Evolutionary conservation across 37 sponge, comb jelly and placozoan genomes (phyloP), one percentile per base, ranked within the genome.

Genomic region (Beroe forskalii): DNA sequence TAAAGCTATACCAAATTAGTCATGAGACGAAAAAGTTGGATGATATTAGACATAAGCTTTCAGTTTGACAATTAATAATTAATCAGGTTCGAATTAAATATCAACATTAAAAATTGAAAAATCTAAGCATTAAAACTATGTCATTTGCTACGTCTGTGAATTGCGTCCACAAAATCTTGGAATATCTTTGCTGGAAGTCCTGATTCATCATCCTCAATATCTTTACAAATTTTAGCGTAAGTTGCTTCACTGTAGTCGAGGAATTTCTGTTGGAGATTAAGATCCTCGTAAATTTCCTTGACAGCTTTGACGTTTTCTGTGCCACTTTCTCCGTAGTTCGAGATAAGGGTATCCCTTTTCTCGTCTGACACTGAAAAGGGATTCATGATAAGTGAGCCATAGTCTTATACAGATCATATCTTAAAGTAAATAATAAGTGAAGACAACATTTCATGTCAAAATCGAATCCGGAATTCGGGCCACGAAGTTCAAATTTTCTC

Each of bases 261-360:
- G 76, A 92, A 97, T 44, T 92, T 90, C 42, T 93, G 41, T 40
- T 94, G 64, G 40, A 97, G 63, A 9, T 92, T 38, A 32, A 94
- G 43, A 38, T 94, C 92, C 33, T 61, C 32, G 89, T 95, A 97
- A 20, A 97, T 63, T 60, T 92, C 72, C 91, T 95, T 97, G 37
- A 97, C 94, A n/a, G 35, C 55, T 28, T 62, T 32, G 3, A 93
- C 96, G 93, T 94, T 93, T 0, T 63, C 89, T 3, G 91, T 72
- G n/a, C 93, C 95, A 14, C 91, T 92, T 22, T 92, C 61, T 32
- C 91, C 97, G 91, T 97, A 97, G 90, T 94, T 97, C 9, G 61
- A 91, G 93, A 94, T 23, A 3, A 80, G 40, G 24, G 2, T 4
- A 42, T 41, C 28, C 48, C 35, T 8, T 20, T 41, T 37, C 2